phyloP scores from a whole-genome alignment of 2,888 invertebrate species.

The Drosophila macrospina region DNA sequence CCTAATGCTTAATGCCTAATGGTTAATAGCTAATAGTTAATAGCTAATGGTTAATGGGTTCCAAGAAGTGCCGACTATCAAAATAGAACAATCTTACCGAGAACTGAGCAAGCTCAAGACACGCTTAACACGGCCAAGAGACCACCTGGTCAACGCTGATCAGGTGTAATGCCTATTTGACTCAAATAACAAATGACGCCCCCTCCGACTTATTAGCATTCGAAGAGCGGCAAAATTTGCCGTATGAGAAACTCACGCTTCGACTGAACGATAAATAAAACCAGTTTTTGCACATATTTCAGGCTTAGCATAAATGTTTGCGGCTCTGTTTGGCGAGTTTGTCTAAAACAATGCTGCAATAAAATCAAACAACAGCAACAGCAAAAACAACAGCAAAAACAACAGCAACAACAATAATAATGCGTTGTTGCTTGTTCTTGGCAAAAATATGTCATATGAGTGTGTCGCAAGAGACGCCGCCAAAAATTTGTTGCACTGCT shows the following conservation, averaged over 20 bases:
- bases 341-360: constrained; percentile 59
- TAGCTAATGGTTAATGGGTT: constrained; percentile 60
- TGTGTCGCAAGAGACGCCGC: constrained; percentile 85
- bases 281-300: constrained; percentile 67
- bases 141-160: constrained; percentile 64
- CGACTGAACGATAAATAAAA: constrained; percentile 34
- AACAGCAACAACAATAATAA: constrained; percentile 42
- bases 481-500: constrained; percentile 77
- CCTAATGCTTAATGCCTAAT: constrained; percentile 37
- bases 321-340: constrained; percentile 1
- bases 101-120: constrained; percentile 43
- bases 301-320: constrained; percentile 55
- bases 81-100: constrained; percentile 77
- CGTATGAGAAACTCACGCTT: constrained; percentile 32
- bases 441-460: constrained; percentile 81
- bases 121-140: constrained; percentile 18
- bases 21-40: constrained; percentile 39
- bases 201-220: constrained; percentile 67
- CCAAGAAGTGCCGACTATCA: constrained; percentile 69
- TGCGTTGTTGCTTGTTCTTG: constrained; percentile 58
- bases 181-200: constrained; percentile 69
- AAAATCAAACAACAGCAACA: constrained; percentile 38
- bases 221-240: constrained; percentile 57
- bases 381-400: neutral
- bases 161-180: constrained; percentile 53